Percentiles rank a stretch among this genome's conserved stretches.
Conservation (phyloP, 2,113 vertebrate genomes). For the Crotalus viridis region DNA sequence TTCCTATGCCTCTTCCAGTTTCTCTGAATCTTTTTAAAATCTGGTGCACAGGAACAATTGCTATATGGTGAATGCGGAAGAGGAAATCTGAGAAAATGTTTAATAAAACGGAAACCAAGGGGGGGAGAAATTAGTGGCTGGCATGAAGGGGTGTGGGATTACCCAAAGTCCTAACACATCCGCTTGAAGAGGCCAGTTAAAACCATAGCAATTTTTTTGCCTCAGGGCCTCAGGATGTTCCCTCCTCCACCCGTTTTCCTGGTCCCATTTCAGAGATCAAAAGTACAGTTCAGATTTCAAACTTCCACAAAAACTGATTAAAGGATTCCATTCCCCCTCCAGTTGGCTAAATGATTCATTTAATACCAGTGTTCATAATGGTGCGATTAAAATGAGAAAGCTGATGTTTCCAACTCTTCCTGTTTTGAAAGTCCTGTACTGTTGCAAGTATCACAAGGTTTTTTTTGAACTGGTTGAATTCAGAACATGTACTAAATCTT, state of each 20-base stretch:
- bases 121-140: neutral
- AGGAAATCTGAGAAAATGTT: neutral
- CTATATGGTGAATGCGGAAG: neutral
- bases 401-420: neutral
- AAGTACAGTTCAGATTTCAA: neutral
- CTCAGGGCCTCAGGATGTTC: neutral
- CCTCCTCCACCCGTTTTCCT: neutral
- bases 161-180: neutral
- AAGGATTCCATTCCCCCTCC: neutral
- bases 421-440: neutral
- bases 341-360: neutral
- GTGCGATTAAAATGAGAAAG: neutral
- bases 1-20: neutral
- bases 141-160: neutral
- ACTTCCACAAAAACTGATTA: neutral
- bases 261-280: neutral
- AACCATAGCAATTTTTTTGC: neutral
- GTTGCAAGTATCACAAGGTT: neutral
- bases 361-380: neutral
- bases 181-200: neutral
- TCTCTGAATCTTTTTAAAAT: neutral
- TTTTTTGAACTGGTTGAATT: neutral
- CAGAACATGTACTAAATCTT: too few species aligned
- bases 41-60: neutral
- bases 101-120: neutral